Evolutionary conservation across 92 coral and sea anemone genomes (phyloP), one percentile per base, ranked within the genome.

Genomic region (Epizoanthus scotinus): DNA sequence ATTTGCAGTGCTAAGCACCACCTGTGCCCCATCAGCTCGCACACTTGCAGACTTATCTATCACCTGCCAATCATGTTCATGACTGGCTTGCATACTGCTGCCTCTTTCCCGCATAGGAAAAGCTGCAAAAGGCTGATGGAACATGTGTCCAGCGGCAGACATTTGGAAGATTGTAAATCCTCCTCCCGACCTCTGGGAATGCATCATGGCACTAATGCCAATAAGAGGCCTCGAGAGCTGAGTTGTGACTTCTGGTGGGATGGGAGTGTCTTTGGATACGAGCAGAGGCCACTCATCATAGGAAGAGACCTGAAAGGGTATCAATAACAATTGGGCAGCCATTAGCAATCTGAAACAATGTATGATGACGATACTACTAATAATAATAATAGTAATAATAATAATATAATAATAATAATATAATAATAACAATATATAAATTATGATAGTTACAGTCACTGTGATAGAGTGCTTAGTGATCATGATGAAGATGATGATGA

Each of bases 281-380:
- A 89, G 85, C 49, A 84, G 82, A 25, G 93, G 90, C 99, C 99
- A 96, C 15, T 93, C 95, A 79, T 87, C 87, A 71, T 93, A 96
- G 28, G 98, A 73, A 25, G 95, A 91, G 38, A 96, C 89, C 99
- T 96, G 70, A 4, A 87, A 61, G 14, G 2, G 63, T n/a, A 63
- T 27, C 44, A 71, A 67, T 0, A 5, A 67, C 52, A 70, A n/a
- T n/a, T 6, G 44, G 38, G 73, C 28, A 19, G 40, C 10, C 15
- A 1, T 52, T 55, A 75, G 8, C 17, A 7, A n/a, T 25, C 21
- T 26, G 63, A 64, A 62, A 31, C 73, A 52, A 28, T 59, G 2
- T 61, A 10, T 79, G 27, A 66, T 13, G 2, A 36, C 0, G 1
- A 66, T 17, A 4, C 0, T 6, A 34, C n/a, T n/a, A n/a, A n/a